phyloP scores from a whole-genome alignment of 2,888 invertebrate genomes.

The Abrostola triplasia region DNA sequence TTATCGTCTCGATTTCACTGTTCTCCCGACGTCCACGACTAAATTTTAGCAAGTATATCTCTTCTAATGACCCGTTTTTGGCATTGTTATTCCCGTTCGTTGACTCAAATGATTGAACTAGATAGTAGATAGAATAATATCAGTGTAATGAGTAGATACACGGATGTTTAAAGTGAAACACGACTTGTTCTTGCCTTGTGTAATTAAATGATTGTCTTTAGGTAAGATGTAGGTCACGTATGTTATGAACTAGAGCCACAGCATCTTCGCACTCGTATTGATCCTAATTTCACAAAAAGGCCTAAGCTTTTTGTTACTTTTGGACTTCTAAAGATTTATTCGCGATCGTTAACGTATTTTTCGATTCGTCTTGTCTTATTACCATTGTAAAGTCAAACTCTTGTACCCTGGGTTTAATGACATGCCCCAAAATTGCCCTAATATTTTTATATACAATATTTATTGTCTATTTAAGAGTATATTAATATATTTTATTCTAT shows the following conservation, averaged over 20 bases:
- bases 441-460: slow-evolving; percentile 56
- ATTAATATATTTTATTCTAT: slow-evolving; percentile 49
- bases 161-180: slow-evolving; percentile 56
- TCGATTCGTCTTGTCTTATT: slow-evolving; percentile 45
- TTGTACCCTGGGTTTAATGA: slow-evolving; percentile 33
- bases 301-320: slow-evolving; percentile 51
- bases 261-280: slow-evolving; percentile 42
- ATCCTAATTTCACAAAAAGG: slow-evolving; percentile 48
- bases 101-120: slow-evolving; percentile 56
- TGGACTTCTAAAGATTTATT: slow-evolving; percentile 34
- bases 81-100: slow-evolving; percentile 63
- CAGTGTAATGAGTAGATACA: slow-evolving; percentile 58
- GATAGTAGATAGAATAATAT: slow-evolving; percentile 54
- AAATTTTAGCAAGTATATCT: slow-evolving; percentile 53
- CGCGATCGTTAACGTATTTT: slow-evolving; percentile 48
- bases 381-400: slow-evolving; percentile 34
- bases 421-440: slow-evolving; percentile 64
- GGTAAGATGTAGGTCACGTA: slow-evolving; percentile 51
- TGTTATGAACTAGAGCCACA: slow-evolving; percentile 53
- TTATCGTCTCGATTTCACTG: slow-evolving; percentile 48
- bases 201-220: slow-evolving; percentile 55
- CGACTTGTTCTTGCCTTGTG: slow-evolving; percentile 72
- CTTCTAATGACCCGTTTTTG: slow-evolving; percentile 62
- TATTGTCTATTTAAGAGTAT: slow-evolving; percentile 49
- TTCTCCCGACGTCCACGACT: slow-evolving; percentile 50